Base-by-base conservation (phyloP, 2,113 vertebrate genomes). In the Cebidichthys violaceus region DNA sequence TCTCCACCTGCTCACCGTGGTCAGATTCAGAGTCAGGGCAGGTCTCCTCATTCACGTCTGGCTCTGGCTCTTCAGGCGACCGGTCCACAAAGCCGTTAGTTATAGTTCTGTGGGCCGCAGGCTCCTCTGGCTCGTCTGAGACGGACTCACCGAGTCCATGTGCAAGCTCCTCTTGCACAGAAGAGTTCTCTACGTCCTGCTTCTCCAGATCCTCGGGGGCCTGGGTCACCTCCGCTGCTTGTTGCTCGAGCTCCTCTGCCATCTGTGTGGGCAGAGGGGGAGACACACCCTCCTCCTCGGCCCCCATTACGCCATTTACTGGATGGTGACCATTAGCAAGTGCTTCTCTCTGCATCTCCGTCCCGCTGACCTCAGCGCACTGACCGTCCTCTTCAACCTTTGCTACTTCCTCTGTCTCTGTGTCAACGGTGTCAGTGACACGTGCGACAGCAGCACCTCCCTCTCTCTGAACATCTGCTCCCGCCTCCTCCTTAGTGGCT, bases 401-500 rank as follows among this genome's bases (percentile, higher is more conserved):
- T 37, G 22, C 67, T 43, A 76, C 80, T 33, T 4, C n/a, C 22
- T 77, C 83, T 24, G 22, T 31, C 37, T 88, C 87, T 29, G 61
- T 52, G 45, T 84, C 76, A 35, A 31, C 75, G 35, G 69, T 52
- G 70, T 65, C 54, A 52, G 57, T 6, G 20, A 59, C 60, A 31
- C 67, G 69, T 47, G 33, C 17, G 31, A 54, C 61, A 47, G 59
- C 60, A 27, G 61, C 70, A 66, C 69, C 72, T 61, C 69, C 60
- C 47, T 91, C 93, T 79, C 37, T 89, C 54, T 74, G 83, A 50
- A 89, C 59, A 14, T 97, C 96, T n/a, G 90, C 83, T 70, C 67
- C 90, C 0, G 91, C 93, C 17, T 97, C 97, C 52, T 98, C 97
- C 79, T 97, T 96, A 8, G 96, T 97, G 81, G 97, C 98, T 89